These are phyloP conservation scores for Dipus sagitta DNA, from an alignment of 2,797 vertebrate genomes.

Conservation along the genomic window DNA sequence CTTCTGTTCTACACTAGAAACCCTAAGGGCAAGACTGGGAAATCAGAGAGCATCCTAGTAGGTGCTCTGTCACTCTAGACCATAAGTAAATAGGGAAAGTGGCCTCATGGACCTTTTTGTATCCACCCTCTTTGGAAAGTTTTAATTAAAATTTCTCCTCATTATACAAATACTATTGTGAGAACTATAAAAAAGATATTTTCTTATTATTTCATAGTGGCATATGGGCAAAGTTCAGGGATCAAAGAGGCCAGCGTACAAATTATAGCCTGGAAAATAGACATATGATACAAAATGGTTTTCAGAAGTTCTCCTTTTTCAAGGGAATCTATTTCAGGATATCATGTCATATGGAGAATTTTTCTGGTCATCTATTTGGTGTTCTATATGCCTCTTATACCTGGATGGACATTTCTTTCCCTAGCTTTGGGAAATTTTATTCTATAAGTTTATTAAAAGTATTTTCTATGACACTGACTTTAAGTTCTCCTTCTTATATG, in stretches of 20 bases:
- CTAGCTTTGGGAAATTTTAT: too few relatives aligned
- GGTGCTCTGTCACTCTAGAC: constrained; percentile 15
- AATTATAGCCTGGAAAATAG: neutral
- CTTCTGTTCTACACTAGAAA: constrained; percentile 59
- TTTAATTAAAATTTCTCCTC: constrained; percentile 56
- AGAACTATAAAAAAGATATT: neutral
- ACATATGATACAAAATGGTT: neutral
- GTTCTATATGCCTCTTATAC: too few relatives aligned
- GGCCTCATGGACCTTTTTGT: neutral
- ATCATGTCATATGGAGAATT: too few relatives aligned
- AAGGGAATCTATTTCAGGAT: neutral
- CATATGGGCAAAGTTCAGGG: neutral
- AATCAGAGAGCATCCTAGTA: constrained; percentile 55
- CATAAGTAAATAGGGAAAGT: neutral
- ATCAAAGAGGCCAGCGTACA: neutral
- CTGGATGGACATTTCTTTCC: too few relatives aligned
- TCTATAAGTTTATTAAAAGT: too few relatives aligned
- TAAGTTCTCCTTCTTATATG: too few relatives aligned
- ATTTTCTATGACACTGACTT: too few relatives aligned
- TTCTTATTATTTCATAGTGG: neutral
- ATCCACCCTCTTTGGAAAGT: neutral
- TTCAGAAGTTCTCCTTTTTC: neutral
- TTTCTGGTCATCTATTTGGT: too few relatives aligned
- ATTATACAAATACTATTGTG: constrained; percentile 36
- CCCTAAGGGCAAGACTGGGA: constrained; percentile 64